Evolutionary conservation across 2,113 vertebrate genomes (phyloP).

Genomic region (Coryphaenoides rupestris): DNA sequence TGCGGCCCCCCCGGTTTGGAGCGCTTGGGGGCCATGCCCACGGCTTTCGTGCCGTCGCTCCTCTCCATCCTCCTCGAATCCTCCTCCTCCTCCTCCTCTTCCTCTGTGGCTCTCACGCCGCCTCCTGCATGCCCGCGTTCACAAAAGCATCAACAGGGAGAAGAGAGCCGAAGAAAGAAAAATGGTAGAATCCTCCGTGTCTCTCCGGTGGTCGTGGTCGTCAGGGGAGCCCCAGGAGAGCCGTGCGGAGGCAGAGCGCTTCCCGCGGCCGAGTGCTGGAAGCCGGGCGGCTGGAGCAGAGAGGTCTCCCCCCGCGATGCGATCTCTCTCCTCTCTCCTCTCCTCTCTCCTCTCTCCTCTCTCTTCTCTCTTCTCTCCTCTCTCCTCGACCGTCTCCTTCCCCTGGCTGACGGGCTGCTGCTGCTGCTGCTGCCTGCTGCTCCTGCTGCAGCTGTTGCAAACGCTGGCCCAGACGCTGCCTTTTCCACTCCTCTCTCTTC

Average conservation of each 20-base stretch:
- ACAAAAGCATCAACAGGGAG: conserved; percentile 65
- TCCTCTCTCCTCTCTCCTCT: conserved; percentile 46
- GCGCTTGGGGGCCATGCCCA: conserved; percentile 82
- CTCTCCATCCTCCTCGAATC: conserved; percentile 72
- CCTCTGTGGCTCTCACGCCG: conserved; percentile 81
- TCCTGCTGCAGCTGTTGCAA: conserved; percentile 72
- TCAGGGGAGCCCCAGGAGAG: no score
- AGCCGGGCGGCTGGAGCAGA: conserved; percentile 1
- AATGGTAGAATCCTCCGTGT: not conserved
- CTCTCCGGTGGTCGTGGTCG: no score
- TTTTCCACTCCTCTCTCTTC: no score
- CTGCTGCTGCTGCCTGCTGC: conserved; percentile 74
- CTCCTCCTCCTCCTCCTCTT: conserved; percentile 73
- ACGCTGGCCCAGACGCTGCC: conserved; percentile 51
- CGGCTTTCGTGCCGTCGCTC: conserved; percentile 67
- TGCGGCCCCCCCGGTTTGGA: conserved; percentile 76
- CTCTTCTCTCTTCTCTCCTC: conserved; percentile 43
- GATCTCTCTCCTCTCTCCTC: no score
- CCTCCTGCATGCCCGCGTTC: conserved; percentile 78
- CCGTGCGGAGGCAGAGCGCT: not conserved
- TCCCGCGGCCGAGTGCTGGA: not conserved
- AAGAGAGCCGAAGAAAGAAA: conserved; percentile 34
- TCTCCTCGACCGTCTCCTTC: conserved; percentile 42
- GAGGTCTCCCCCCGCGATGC: conserved; percentile 40
- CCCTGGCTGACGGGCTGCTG: conserved; percentile 67